Base-by-base conservation (phyloP, 2,888 invertebrate genomes). In the Ochlodes sylvanus region DNA sequence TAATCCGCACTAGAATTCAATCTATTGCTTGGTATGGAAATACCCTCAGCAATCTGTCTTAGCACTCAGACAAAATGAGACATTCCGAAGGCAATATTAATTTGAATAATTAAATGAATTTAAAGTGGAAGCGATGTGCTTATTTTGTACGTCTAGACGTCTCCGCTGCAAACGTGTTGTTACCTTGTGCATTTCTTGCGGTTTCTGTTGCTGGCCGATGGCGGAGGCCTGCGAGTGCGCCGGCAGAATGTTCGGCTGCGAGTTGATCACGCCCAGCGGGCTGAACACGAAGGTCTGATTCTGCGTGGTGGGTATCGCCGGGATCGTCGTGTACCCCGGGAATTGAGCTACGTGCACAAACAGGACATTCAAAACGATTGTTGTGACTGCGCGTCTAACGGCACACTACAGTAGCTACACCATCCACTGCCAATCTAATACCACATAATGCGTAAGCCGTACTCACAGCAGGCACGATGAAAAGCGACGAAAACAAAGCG, bases 211-310 rank as follows among this genome's bases (percentile, higher is more conserved):
- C 71, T 94, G 94, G 1, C 90, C 90, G 50, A 93, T 92, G 6
- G 89, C 91, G 0, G 87, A 84, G 7, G 93, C 72, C 76, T 93
- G 93, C 0, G 95, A 94, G 80, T 95, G 95, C 17, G 95, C 94
- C 0, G 95, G 95, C 75, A 95, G 84, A 58, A 96, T 94, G 79
- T 94, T 95, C 3, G 95, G 94, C 84, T 95, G 96, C 7, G 95
- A 96, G 80, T 95, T 96, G 77, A 96, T 94, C 7, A 96, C 96
- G 3, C 95, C 95, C 65, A 96, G 87, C 70, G 95, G 96, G 70
- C 96, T 95, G 85, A 95, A 97, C 58, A 97, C 96, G 76, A 97
- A 92, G 7, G 97, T 97, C 82, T 97, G 97, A 75, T 96, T 94
- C 88, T 97, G 96, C 69, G 96, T 96, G 7, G 96, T 96, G 61